Base-by-base conservation (phyloP, 2,888 invertebrate species). In the Prosopocoilus inquinatus region DNA sequence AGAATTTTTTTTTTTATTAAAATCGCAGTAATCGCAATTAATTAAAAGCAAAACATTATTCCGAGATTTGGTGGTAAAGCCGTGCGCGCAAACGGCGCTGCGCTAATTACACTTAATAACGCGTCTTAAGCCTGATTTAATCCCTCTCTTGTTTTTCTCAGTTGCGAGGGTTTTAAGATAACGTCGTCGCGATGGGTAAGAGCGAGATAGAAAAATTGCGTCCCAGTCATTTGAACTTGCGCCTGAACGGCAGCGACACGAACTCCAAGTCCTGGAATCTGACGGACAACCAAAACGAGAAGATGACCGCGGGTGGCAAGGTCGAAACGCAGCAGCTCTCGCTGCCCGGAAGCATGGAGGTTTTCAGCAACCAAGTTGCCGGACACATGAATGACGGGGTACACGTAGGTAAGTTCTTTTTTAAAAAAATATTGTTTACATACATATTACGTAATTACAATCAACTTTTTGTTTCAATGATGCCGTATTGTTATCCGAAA, bases 331-430 rank as follows among this genome's bases (percentile, higher is more conserved):
- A 11, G 13, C 47, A 54, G 12, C 9, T 15, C 13, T 11, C 43
- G 5, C 34, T 57, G 50, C 78, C 79, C 11, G 68, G 68, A 35
- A 76, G 74, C 44, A 70, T 75, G 59, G 72, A 69, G 38, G 70
- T 76, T 11, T 75, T 86, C 53, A 79, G 80, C 48, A 81, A 82
- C 60, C 88, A 88, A 74, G 86, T 88, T 8, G 86, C 86, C 45
- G 88, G 88, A 0, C 88, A 88, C 71, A 76, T 78, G 52, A 81
- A 81, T 63, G 78, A 81, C 58, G 80, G 79, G 41, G 77, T 79
- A 54, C 78, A 79, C 45, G 76, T 85, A 57, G 86, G 87, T 77
- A 75, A 79, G 71, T 65, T 52, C 39, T 55, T 13, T 43, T 49
- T 41, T 16, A 15, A n/a, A 9, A 48, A 39, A 33, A n/a, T n/a